These are phyloP conservation scores for human (Homo sapiens) DNA, from an alignment of 2,113 vertebrate species.

Conservation along the genomic window GRCh38 chr6:146391001-146391500, in stretches of 20 bases:
- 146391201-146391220: background rate
- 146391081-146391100: background rate
- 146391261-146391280: background rate
- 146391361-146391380: background rate
- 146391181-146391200: background rate
- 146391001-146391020: background rate
- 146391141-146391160: slow-evolving; percentile 13
- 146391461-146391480: background rate
- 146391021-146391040: background rate
- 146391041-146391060: background rate
- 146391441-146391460: background rate
- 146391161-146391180: background rate
- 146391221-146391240: background rate
- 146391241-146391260: background rate
- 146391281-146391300: background rate
- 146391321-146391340: background rate
- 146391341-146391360: background rate
- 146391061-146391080: background rate
- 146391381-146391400: background rate
- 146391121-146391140: slow-evolving; percentile 23
- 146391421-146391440: background rate
- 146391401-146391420: background rate
- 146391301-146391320: background rate
- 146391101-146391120: slow-evolving; percentile 26
- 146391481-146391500: background rate